These are phyloP conservation scores for Anthonomus grandis DNA, from an alignment of 1,140 invertebrate species.

Conservation along the genomic window DNA sequence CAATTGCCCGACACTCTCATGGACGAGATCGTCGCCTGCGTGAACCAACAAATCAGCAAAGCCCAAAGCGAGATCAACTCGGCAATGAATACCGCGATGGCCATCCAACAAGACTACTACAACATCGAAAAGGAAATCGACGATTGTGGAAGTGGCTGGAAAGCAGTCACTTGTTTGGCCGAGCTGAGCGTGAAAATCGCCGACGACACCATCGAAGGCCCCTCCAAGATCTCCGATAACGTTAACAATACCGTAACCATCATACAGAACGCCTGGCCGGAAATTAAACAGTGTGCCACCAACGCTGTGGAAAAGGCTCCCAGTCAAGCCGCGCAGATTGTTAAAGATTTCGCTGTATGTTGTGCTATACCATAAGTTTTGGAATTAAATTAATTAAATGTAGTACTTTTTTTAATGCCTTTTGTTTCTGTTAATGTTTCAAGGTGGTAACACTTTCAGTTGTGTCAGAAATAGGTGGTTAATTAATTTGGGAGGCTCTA, in stretches of 20 bases:
- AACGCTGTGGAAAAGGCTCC: conserved; percentile 2
- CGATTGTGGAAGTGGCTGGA: conserved; percentile 7
- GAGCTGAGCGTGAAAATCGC: conserved; percentile 6
- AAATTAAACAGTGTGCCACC: conserved; percentile 14
- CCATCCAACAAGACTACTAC: conserved; percentile 8
- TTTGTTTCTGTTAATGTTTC: no score
- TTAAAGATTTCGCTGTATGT: conserved; percentile 4
- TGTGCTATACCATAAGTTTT: conserved; percentile 1
- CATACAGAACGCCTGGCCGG: conserved; percentile 2
- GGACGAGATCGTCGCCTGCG: not conserved
- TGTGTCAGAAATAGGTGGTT: no score
- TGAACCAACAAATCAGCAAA: not conserved
- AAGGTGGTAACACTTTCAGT: no score
- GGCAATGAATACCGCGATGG: not conserved
- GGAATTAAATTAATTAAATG: no score
- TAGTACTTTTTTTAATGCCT: no score
- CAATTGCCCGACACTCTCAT: conserved; percentile 5
- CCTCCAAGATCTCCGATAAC: conserved; percentile 8
- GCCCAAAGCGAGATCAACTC: not conserved
- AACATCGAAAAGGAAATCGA: conserved; percentile 16
- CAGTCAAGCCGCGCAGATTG: conserved; percentile 4
- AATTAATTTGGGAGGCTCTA: no score
- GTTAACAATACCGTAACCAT: not conserved
- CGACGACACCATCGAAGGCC: conserved; percentile 2
- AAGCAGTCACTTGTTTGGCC: conserved; percentile 7